These are phyloP conservation scores for Acanthornis magna DNA, from an alignment of 2,797 vertebrate genomes.

Conservation along the genomic window DNA sequence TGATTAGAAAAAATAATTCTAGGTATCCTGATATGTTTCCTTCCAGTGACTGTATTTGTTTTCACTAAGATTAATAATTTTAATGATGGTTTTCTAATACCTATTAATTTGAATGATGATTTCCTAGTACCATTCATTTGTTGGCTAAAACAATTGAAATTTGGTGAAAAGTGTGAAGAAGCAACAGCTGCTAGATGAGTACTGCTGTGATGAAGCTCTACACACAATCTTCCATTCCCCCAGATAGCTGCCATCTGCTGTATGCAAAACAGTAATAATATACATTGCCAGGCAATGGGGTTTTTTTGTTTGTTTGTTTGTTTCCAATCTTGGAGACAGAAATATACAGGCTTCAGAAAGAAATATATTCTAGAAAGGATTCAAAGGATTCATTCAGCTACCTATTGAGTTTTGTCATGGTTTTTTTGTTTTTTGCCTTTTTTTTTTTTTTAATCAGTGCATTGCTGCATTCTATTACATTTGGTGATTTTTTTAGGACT, in stretches of 20 bases:
- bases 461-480: not conserved
- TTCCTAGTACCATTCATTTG: slow-evolving; percentile 37
- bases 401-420: not conserved
- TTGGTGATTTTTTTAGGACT: not conserved
- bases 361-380: not conserved
- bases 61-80: slow-evolving; percentile 22
- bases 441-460: not conserved
- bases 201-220: slow-evolving; percentile 72
- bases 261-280: slow-evolving; percentile 89
- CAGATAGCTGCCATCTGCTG: slow-evolving; percentile 91
- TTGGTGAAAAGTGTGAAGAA: slow-evolving; percentile 71
- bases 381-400: not conserved
- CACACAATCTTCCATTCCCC: slow-evolving; percentile 73
- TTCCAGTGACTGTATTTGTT: not conserved
- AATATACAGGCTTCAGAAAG: slow-evolving; percentile 20
- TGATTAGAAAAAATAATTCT: not conserved
- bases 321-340: slow-evolving; percentile 70
- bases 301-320: slow-evolving; percentile 79
- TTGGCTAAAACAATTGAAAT: slow-evolving; percentile 79
- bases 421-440: not conserved
- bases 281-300: slow-evolving; percentile 81
- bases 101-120: slow-evolving; percentile 37
- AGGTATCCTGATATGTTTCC: not conserved
- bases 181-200: slow-evolving; percentile 90
- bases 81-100: slow-evolving; percentile 32